These are phyloP conservation scores for Hydractinia symbiolongicarpus DNA, from an alignment of 30 jellyfish, hydroid and myxozoan species.

Conservation along the genomic window DNA sequence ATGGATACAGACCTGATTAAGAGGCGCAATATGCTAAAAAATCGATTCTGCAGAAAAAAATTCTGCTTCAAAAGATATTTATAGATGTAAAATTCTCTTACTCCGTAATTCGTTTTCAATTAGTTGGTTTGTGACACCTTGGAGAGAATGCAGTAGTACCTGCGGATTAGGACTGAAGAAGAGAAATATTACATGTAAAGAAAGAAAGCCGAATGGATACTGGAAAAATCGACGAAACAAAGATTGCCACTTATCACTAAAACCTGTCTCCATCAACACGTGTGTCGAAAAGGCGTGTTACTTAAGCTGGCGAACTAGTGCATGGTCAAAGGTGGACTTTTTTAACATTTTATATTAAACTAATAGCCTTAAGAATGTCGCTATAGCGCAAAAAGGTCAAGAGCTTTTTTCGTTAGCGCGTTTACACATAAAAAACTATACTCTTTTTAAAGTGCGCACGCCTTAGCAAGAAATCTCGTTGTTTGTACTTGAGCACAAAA, in stretches of 20 bases:
- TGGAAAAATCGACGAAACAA: slow-evolving; percentile 2
- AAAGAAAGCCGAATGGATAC: slow-evolving; percentile 11
- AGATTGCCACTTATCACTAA: slow-evolving; percentile 54
- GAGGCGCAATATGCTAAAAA: too few species aligned
- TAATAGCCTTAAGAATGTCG: too few species aligned
- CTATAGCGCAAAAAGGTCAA: too few species aligned
- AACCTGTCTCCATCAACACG: slow-evolving; percentile 76
- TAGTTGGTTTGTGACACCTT: slow-evolving; percentile 11
- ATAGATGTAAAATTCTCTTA: not conserved
- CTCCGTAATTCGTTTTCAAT: not conserved
- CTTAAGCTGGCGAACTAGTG: slow-evolving; percentile 65
- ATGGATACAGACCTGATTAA: too few species aligned
- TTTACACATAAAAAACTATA: not conserved
- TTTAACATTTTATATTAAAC: not conserved
- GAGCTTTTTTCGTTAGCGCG: too few species aligned
- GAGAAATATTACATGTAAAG: slow-evolving; percentile 9
- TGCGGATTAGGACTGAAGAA: slow-evolving; percentile 23
- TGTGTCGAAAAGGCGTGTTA: slow-evolving; percentile 82
- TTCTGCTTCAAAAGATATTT: too few species aligned
- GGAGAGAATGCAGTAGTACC: slow-evolving; percentile 23
- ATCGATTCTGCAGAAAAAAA: too few species aligned
- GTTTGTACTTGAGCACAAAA: not conserved
- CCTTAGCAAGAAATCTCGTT: not conserved
- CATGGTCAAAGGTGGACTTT: slow-evolving; percentile 81
- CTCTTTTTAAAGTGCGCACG: not conserved